These are phyloP conservation scores for Botrylloides violaceus DNA, from an alignment of 23 tunicate genomes.

Conservation along the genomic window DNA sequence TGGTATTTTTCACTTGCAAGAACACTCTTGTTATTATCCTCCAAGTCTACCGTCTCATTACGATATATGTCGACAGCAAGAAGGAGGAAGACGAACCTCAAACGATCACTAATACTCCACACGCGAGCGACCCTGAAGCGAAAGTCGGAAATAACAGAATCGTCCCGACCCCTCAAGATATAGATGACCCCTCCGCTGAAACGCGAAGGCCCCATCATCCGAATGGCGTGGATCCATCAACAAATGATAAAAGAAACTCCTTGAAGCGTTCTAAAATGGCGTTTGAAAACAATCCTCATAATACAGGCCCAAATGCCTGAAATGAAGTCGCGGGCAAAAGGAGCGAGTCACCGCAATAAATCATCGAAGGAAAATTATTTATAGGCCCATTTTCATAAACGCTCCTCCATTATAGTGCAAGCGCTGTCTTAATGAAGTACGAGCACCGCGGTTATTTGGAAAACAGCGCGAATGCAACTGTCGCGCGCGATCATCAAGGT, in stretches of 20 bases:
- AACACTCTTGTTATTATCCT: slow-evolving; percentile 68
- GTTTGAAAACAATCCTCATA: background rate
- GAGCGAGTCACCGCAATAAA: too few species aligned
- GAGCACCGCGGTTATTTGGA: too few species aligned
- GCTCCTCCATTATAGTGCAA: too few species aligned
- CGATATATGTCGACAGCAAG: slow-evolving; percentile 34
- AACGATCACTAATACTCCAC: background rate
- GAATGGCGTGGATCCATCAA: background rate
- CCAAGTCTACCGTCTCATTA: slow-evolving; percentile 56
- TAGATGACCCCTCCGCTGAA: background rate
- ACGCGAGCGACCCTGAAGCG: background rate
- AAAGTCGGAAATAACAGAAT: background rate
- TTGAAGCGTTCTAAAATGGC: background rate
- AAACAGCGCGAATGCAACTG: too few species aligned
- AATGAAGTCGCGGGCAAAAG: too few species aligned
- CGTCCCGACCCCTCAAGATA: background rate
- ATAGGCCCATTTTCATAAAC: too few species aligned
- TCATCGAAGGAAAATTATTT: too few species aligned
- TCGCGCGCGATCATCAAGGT: too few species aligned
- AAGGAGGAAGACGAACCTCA: background rate
- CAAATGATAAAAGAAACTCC: background rate
- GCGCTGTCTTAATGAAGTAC: too few species aligned
- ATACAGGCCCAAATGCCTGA: too few species aligned
- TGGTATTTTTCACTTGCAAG: slow-evolving; percentile 91
- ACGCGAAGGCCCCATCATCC: background rate